Percentiles rank a stretch among this genome's conserved stretches.
phyloP scores from a whole-genome alignment of 2,888 invertebrate species.

The Malacosoma neustria region DNA sequence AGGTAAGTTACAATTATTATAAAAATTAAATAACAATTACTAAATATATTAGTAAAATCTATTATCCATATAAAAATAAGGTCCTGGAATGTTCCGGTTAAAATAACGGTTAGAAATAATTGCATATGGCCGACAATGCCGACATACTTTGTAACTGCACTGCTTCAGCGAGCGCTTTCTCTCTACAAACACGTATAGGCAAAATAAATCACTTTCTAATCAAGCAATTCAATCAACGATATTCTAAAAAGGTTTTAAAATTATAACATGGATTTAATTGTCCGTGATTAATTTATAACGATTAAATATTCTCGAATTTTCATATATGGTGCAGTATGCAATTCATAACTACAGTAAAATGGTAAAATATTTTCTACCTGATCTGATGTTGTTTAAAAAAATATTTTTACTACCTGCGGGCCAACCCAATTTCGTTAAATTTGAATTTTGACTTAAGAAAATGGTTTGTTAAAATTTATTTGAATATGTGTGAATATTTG shows the following conservation, averaged over 20 bases:
- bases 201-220: constrained; percentile 34
- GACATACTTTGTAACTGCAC: constrained; percentile 33
- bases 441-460: no score
- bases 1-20: constrained; percentile 38
- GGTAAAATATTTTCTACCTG: no score
- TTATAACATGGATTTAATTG: neutral
- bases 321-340: no score
- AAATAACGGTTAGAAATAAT: constrained; percentile 22
- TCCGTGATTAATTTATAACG: no score
- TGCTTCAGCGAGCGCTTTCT: constrained; percentile 44
- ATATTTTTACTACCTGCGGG: no score
- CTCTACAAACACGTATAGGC: constrained; percentile 21
- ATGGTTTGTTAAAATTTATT: no score
- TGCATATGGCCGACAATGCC: constrained; percentile 69
- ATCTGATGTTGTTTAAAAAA: no score
- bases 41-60: constrained; percentile 14
- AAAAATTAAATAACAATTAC: constrained; percentile 6
- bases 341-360: no score
- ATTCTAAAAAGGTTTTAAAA: neutral
- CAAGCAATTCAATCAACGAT: neutral
- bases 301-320: no score
- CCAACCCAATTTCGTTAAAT: no score
- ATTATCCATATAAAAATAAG: neutral
- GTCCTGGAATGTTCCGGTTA: constrained; percentile 15
- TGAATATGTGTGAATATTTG: no score